These are phyloP conservation scores for Papilio machaon DNA, from an alignment of 1,140 invertebrate species.

Conservation along the genomic window DNA sequence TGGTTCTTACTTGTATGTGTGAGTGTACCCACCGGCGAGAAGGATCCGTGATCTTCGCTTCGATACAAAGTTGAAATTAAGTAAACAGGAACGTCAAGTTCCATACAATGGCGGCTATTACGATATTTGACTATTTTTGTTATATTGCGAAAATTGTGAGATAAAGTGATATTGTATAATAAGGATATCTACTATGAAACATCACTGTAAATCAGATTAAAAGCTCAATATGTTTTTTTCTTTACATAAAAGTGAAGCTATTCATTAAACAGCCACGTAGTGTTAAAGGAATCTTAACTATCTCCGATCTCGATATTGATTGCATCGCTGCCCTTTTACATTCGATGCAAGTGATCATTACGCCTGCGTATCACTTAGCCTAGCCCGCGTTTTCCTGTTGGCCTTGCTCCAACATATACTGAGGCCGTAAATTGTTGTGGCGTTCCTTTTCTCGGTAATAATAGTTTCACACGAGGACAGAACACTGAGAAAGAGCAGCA, in stretches of 20 bases:
- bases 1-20: neutral
- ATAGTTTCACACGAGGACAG: neutral
- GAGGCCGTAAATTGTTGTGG: slow-evolving; percentile 26
- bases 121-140: neutral
- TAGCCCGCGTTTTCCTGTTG: slow-evolving; percentile 28
- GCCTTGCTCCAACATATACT: slow-evolving; percentile 28
- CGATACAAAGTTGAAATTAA: neutral
- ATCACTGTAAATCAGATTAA: too few species aligned
- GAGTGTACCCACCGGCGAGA: neutral
- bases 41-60: neutral
- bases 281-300: slow-evolving; percentile 21
- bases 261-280: slow-evolving; percentile 1
- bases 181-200: too few species aligned
- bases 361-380: slow-evolving; percentile 19
- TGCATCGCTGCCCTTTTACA: slow-evolving; percentile 29
- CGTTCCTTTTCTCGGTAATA: slow-evolving; percentile 11
- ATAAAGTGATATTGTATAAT: too few species aligned
- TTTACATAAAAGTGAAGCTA: neutral
- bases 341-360: slow-evolving; percentile 33
- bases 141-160: too few species aligned
- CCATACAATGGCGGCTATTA: neutral
- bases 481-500: neutral
- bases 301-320: slow-evolving; percentile 28
- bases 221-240: neutral
- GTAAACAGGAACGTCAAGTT: neutral